phyloP scores from a whole-genome alignment of 2,113 vertebrate species.

The Syrmaticus mikado region DNA sequence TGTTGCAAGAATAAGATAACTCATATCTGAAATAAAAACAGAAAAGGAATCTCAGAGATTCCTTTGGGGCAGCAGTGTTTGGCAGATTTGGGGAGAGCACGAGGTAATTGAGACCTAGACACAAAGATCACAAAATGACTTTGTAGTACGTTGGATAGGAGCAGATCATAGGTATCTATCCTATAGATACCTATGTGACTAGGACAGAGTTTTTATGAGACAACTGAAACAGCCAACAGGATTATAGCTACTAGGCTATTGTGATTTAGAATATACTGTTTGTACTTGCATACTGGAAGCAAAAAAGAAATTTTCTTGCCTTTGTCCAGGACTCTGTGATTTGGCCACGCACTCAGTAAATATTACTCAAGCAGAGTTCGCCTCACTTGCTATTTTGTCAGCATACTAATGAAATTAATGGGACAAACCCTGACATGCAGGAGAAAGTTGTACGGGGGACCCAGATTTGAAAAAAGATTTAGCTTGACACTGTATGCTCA shows the following conservation, averaged over 20 bases:
- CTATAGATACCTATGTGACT: background rate
- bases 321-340: background rate
- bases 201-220: background rate
- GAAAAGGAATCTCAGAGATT: background rate
- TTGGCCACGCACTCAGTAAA: background rate
- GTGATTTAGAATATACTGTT: background rate
- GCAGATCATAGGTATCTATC: background rate
- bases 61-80: background rate
- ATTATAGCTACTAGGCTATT: background rate
- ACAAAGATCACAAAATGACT: background rate
- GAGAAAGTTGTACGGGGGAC: background rate
- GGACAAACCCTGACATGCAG: conserved; percentile 3
- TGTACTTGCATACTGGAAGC: background rate
- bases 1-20: background rate
- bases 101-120: background rate
- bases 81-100: background rate
- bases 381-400: conserved; percentile 20
- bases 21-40: background rate
- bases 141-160: background rate
- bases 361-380: background rate
- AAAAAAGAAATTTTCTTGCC: background rate
- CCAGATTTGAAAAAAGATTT: background rate
- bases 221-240: background rate
- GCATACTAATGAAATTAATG: conserved; percentile 15
- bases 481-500: background rate